Evolutionary conservation across 2,888 invertebrate genomes (phyloP).

Genomic region (Boloria euphrosyne): DNA sequence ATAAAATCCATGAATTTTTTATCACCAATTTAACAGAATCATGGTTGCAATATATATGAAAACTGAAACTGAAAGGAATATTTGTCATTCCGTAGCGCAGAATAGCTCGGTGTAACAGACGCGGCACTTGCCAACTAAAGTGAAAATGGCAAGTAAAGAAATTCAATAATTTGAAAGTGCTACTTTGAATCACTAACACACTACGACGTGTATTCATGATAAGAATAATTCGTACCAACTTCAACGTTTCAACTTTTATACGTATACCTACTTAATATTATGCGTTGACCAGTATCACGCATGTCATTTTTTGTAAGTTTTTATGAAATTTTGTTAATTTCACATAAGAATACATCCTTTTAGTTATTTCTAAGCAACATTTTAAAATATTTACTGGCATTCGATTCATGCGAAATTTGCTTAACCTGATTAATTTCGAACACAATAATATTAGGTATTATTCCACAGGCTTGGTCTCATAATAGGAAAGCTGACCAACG

Average conservation of each 20-base stretch:
- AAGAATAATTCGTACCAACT: slow-evolving; percentile 21
- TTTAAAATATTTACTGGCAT: too few species aligned
- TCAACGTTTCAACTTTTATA: slow-evolving; percentile 16
- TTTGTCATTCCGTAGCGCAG: neutral
- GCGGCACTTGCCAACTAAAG: slow-evolving; percentile 1
- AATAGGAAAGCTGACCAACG: too few species aligned
- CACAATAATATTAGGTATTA: too few species aligned
- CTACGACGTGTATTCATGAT: slow-evolving; percentile 22
- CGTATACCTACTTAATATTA: slow-evolving; percentile 5
- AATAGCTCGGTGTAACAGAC: slow-evolving; percentile 2
- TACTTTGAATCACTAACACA: slow-evolving; percentile 22
- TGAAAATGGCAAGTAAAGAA: slow-evolving; percentile 13
- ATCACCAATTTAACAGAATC: neutral
- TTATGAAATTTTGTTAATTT: too few species aligned
- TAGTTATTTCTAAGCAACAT: too few species aligned
- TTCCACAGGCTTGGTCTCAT: too few species aligned
- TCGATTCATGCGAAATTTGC: too few species aligned
- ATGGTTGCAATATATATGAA: neutral
- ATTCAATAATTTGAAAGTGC: slow-evolving; percentile 19
- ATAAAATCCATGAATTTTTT: too few species aligned
- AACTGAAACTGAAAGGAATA: neutral
- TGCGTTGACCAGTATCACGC: neutral
- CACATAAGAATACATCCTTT: too few species aligned
- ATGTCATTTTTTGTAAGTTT: too few species aligned
- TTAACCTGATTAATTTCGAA: too few species aligned